A percentile compares a stretch with the other conserved stretches of the same genome.
phyloP scores from a whole-genome alignment of 1,140 invertebrate species.

The Meteorus sp. region DNA sequence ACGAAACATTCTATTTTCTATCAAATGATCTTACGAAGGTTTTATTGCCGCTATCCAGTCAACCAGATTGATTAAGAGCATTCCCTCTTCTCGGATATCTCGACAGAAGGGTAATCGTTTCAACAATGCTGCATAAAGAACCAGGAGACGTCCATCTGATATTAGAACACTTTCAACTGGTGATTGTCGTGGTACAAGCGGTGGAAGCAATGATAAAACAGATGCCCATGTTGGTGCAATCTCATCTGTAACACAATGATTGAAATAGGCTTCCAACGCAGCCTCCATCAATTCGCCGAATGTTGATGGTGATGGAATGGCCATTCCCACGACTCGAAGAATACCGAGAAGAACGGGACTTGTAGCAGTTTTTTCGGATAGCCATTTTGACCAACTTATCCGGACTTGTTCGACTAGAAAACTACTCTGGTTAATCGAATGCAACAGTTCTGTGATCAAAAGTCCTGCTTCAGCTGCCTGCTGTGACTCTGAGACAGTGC shows the following conservation, averaged over 20 bases:
- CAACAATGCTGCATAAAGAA: conserved; percentile 56
- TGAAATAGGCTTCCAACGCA: conserved; percentile 59
- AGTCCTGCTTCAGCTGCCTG: conserved; percentile 60
- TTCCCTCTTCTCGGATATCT: conserved; percentile 57
- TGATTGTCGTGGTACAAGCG: conserved; percentile 52
- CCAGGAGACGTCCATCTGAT: conserved; percentile 53
- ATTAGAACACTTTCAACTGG: conserved; percentile 54
- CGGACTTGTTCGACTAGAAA: conserved; percentile 48
- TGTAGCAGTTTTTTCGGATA: conserved; percentile 51
- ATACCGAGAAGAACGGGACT: conserved; percentile 58
- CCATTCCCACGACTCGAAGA: conserved; percentile 52
- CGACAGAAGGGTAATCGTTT: conserved; percentile 56
- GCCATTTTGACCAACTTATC: conserved; percentile 51
- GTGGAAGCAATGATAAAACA: conserved; percentile 53
- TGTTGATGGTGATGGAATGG: conserved; percentile 52
- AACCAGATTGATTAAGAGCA: conserved; percentile 55
- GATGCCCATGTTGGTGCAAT: conserved; percentile 52
- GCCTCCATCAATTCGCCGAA: conserved; percentile 59
- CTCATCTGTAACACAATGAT: conserved; percentile 50
- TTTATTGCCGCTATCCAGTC: conserved; percentile 58
- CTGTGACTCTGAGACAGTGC: conserved; percentile 58
- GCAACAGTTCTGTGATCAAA: conserved; percentile 57
- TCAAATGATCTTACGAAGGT: too few relatives aligned
- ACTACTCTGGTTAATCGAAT: conserved; percentile 56
- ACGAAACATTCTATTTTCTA: too few relatives aligned